Conservation (phyloP, 2,797 vertebrate species). For the Melanogrammus aeglefinus region DNA sequence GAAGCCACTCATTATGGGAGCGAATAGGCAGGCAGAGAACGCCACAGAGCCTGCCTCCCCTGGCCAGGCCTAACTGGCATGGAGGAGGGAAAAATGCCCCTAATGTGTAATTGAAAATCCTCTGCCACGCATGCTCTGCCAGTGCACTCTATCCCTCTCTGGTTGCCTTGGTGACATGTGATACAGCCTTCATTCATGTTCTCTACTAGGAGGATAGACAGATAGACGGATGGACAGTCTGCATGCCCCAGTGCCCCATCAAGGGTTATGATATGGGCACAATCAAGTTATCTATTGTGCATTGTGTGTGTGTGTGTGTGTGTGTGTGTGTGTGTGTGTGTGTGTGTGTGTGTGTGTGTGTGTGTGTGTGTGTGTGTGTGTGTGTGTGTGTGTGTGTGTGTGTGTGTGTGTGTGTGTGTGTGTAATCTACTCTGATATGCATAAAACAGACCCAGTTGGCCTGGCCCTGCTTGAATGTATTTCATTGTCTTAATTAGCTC, state of each 20-base stretch:
- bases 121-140: conserved; percentile 5
- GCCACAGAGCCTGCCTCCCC: conserved; percentile 29
- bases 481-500: not conserved
- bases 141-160: not conserved
- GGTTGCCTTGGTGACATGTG: conserved; percentile 17
- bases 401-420: not conserved
- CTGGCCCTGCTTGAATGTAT: not conserved
- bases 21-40: conserved; percentile 35
- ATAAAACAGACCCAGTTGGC: not conserved
- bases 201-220: not conserved
- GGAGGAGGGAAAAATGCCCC: conserved; percentile 23
- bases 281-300: not conserved
- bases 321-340: no score
- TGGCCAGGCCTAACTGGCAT: conserved; percentile 29
- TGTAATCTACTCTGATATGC: not conserved
- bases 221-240: not conserved
- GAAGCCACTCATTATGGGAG: conserved; percentile 59
- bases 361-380: no score
- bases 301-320: no score
- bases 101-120: conserved; percentile 27
- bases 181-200: not conserved
- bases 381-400: not conserved
- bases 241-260: not conserved
- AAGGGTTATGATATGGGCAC: not conserved
- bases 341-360: no score